Conservation (phyloP, 2,113 vertebrate genomes). For the Cyphomyrus plagiostoma region DNA sequence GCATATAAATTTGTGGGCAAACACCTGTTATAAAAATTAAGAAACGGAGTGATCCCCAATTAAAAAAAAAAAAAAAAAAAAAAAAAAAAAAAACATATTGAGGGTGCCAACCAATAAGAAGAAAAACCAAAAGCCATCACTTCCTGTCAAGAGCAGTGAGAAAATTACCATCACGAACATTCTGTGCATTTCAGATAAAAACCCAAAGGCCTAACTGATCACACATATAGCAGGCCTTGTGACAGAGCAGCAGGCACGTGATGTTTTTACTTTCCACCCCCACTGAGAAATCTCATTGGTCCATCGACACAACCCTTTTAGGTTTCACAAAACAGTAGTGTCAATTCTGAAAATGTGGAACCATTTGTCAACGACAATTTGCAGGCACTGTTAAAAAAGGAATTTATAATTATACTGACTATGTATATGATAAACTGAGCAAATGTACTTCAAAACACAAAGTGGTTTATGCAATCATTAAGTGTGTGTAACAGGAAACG, state of each 20-base stretch:
- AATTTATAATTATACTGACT: not conserved
- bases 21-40: not conserved
- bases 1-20: not conserved
- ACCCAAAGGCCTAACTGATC: not conserved
- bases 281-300: not conserved
- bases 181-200: not conserved
- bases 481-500: not conserved
- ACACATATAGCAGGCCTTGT: not conserved
- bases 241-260: not conserved
- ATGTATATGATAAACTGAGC: not conserved
- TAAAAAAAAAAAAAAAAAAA: not conserved
- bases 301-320: not conserved
- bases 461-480: not conserved
- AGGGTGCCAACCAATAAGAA: not conserved
- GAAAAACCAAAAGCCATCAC: not conserved
- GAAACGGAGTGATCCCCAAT: not conserved
- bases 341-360: not conserved
- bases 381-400: not conserved
- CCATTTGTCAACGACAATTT: not conserved
- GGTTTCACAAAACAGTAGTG: not conserved
- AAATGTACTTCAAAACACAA: not conserved
- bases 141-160: not conserved
- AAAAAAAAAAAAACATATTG: not conserved
- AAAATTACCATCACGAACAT: not conserved
- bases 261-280: not conserved